Evolutionary conservation across 23 tunicate species (phyloP), one percentile per base, ranked within the genome.

Genomic region (Phallusia fumigata): DNA sequence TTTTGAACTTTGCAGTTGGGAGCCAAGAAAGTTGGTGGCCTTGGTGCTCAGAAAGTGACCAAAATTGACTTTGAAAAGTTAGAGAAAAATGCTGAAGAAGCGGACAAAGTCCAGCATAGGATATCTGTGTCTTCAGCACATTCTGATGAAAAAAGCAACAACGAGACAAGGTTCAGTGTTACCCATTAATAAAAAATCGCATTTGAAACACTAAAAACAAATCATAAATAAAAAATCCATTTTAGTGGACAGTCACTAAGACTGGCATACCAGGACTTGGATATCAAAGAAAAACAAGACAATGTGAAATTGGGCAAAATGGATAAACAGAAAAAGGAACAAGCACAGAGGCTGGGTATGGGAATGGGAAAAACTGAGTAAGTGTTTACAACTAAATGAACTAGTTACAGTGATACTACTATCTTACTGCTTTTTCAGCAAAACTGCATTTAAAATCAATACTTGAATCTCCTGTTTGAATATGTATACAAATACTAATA

Each of bases 301-400:
- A 77, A 92, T 47, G 52, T 73, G n/a, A 83, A 84, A 64, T 36
- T 92, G 30, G 83, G 74, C 65, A 75, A 82, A 77, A 93, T 93
- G 98, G 89, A 88, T 36, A 80, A 81, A 19, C 76, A 76, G 33
- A 93, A 88, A 75, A 93, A 93, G 69, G 87, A 88, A 31, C 98
- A 93, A 82, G 98, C 98, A 0, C 36, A 65, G 64, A 81, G 98
- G 47, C 89, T 93, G 8, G 98, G 98, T 28, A 93, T 93, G 98
- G 98, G 93, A 52, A 88, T 93, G 92, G 98, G 98, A 52, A 84
- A 64, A 78, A 81, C 89, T 19, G 88, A 84, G 97, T 92, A 74
- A 80, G 84, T 80, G 58, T 13, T n/a, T n/a, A n/a, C n/a, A n/a
- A n/a, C n/a, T n/a, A n/a, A 40, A 3, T 40, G 47, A 3, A 3